Percentiles rank a stretch among this genome's conserved stretches.
These are phyloP conservation scores for Tetragonula clypearis DNA, from an alignment of 1,140 invertebrate genomes.

Conservation along the genomic window DNA sequence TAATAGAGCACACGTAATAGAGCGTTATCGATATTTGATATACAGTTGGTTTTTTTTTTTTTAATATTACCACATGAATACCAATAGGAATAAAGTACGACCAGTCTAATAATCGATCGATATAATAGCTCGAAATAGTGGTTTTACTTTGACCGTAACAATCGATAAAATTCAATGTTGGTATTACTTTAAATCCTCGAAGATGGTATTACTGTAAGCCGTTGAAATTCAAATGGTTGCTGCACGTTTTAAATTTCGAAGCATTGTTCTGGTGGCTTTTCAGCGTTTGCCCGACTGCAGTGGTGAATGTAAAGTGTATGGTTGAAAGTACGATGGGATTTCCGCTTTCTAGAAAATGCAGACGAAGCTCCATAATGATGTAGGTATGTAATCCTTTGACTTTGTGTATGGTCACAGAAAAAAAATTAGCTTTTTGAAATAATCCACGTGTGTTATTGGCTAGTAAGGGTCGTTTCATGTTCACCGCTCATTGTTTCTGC, in stretches of 20 bases:
- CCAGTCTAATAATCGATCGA: neutral
- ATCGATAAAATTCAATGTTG: neutral
- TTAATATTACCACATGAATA: too few species aligned
- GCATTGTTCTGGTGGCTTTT: neutral
- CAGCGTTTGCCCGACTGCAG: neutral
- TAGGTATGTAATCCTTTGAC: constrained; percentile 74
- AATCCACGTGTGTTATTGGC: constrained; percentile 81
- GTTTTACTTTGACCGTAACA: neutral
- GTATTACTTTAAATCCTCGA: neutral
- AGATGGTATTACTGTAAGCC: too few species aligned
- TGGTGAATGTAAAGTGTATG: constrained; percentile 58
- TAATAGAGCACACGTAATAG: constrained; percentile 9
- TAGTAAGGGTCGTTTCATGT: constrained; percentile 81
- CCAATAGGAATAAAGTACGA: neutral
- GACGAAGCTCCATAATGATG: constrained; percentile 47
- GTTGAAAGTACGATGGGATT: constrained; percentile 57
- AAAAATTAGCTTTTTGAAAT: constrained; percentile 81
- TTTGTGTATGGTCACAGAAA: constrained; percentile 74
- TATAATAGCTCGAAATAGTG: neutral
- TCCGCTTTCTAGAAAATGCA: constrained; percentile 61
- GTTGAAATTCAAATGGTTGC: neutral
- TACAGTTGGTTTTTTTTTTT: neutral
- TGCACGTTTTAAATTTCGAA: neutral
- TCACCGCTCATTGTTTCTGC: constrained; percentile 79
- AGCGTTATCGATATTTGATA: neutral